Evolutionary conservation across 2,113 vertebrate species (phyloP), one percentile per base, ranked within the genome.

Genomic region (Chlamydotis undulata): DNA sequence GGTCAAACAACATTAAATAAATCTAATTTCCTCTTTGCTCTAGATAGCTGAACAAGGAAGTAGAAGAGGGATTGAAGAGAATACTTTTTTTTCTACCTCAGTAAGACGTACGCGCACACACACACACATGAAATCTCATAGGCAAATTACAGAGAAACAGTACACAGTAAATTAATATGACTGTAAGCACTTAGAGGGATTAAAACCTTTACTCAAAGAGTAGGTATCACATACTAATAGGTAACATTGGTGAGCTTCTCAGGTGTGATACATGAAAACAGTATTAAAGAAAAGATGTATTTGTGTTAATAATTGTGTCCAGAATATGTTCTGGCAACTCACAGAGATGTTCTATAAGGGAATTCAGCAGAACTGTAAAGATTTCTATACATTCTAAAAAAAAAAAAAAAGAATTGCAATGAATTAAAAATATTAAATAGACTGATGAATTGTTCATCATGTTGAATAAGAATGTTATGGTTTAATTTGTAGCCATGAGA

Each of bases 11-110:
- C 6, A 29, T 60, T 23, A 87, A 83, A 47, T 6, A 80, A 80
- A 94, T 73, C 63, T 92, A 86, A 90, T 92, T 92, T 90, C 63
- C 12, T 63, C 56, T 93, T 93, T 83, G 15, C 57, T 47, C 4
- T 64, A 85, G 29, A 52, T 79, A 90, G 79, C 33, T 60, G 49
- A 83, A 8, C 45, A 68, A 64, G 19, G 10, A 88, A 85, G 22
- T 9, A 50, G n/a, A 88, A 59, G 37, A 79, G 19, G 23, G 28
- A 3, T 4, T 63, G 28, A 84, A 68, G 12, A 74, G 6, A 17
- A 26, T 16, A 41, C 41, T 41, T 9, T 24, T 28, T 37, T 41
- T 24, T 33, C 35, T 9, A 37, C 4, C 53, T 63, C 65, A 64
- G 12, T 37, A 56, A 68, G 41, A 7, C 10, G 5, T 45, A 61